These are phyloP conservation scores for Trogon melanurus DNA, from an alignment of 2,113 vertebrate species.

Conservation along the genomic window DNA sequence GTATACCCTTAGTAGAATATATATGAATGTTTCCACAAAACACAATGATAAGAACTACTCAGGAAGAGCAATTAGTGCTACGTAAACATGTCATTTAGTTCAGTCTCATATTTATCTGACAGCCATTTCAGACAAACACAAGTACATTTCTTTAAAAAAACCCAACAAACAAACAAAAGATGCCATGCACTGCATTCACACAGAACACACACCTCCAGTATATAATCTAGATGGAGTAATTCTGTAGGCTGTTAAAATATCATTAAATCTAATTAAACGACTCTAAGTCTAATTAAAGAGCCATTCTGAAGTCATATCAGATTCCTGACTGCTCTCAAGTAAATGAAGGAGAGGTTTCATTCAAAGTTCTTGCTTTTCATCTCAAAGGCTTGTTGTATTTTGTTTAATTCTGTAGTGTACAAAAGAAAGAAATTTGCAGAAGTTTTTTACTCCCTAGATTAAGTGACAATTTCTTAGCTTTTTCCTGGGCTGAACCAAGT, in stretches of 20 bases:
- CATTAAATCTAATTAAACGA: not conserved
- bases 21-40: not conserved
- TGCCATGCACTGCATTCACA: not conserved
- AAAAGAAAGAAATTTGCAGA: not conserved
- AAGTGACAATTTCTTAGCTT: not conserved
- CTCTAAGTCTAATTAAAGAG: not conserved
- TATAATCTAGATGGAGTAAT: not conserved
- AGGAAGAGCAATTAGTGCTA: not conserved
- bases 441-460: not conserved
- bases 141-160: not conserved
- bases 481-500: not conserved
- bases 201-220: not conserved
- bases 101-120: not conserved
- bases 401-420: not conserved
- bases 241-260: slow-evolving; percentile 2
- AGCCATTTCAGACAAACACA: not conserved
- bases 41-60: not conserved
- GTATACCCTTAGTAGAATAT: not conserved
- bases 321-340: not conserved
- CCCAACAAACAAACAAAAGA: not conserved
- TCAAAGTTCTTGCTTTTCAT: not conserved
- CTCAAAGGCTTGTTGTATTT: not conserved
- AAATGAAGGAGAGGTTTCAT: not conserved
- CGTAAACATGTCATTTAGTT: not conserved
- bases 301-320: not conserved